phyloP scores from a whole-genome alignment of 1,140 invertebrate species.

The Sesamia nonagrioides region DNA sequence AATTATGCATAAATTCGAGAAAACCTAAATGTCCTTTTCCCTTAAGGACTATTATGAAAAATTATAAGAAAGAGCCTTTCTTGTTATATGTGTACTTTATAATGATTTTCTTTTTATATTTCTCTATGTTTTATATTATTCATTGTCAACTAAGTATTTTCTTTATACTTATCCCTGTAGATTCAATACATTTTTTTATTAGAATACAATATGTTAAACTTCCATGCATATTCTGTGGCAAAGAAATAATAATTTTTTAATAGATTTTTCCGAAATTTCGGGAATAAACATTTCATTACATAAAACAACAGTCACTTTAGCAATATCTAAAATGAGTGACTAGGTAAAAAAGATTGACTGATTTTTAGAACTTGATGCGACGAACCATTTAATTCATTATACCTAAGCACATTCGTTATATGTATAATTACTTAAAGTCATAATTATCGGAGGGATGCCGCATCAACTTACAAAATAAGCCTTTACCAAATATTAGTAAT shows the following conservation, averaged over 20 bases:
- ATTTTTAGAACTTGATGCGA: slow-evolving; percentile 33
- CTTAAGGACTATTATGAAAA: too few species aligned
- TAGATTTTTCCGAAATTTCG: not conserved
- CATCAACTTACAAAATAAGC: slow-evolving; percentile 28
- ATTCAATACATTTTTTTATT: slow-evolving; percentile 4
- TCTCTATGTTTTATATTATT: not conserved
- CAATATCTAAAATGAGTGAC: slow-evolving; percentile 38
- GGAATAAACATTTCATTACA: not conserved
- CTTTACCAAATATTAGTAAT: slow-evolving; percentile 27
- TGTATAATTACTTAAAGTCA: not conserved
- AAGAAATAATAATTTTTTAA: not conserved
- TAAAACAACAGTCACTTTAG: slow-evolving; percentile 28
- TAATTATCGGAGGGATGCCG: slow-evolving; percentile 1
- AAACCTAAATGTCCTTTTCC: too few species aligned
- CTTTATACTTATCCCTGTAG: slow-evolving; percentile 15
- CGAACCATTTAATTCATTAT: not conserved
- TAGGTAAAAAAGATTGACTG: slow-evolving; percentile 33
- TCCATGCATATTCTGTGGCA: not conserved
- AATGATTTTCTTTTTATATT: not conserved
- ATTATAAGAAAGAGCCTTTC: too few species aligned
- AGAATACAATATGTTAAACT: not conserved
- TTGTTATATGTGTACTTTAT: too few species aligned
- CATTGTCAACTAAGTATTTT: not conserved
- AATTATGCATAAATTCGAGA: too few species aligned
- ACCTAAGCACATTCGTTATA: not conserved